phyloP scores from a whole-genome alignment of 2,888 invertebrate genomes.

The Cheiracanthium punctorium region DNA sequence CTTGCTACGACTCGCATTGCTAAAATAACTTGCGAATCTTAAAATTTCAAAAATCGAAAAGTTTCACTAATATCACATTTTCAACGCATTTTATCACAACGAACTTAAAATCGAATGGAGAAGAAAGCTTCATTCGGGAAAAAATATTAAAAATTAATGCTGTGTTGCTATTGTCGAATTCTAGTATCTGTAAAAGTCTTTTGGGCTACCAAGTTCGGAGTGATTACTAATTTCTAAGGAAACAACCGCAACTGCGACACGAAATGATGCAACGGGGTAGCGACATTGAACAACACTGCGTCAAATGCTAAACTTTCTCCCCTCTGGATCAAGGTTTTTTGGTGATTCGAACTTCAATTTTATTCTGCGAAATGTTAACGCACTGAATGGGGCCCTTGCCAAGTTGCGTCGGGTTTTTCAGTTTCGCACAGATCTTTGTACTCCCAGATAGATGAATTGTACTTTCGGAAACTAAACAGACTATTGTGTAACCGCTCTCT shows the following conservation, averaged over 20 bases:
- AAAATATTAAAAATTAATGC: no score
- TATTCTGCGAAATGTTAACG: slow-evolving; percentile 20
- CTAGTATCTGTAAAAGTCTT: no score
- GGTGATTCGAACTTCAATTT: not conserved
- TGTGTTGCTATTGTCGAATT: no score
- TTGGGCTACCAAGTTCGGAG: not conserved
- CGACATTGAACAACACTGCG: not conserved
- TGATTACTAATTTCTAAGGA: not conserved
- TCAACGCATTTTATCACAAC: no score
- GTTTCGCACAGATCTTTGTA: not conserved
- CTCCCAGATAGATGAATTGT: not conserved
- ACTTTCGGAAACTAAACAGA: not conserved
- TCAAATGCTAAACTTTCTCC: not conserved
- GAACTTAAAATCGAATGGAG: no score
- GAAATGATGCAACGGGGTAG: not conserved
- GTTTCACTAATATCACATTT: no score
- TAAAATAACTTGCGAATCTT: no score
- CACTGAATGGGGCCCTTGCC: not conserved
- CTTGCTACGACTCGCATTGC: no score
- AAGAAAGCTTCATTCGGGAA: no score
- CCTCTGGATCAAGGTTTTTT: not conserved
- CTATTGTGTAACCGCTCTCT: not conserved
- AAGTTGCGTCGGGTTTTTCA: not conserved
- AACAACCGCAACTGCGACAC: not conserved
- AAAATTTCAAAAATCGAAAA: no score